phyloP scores from a whole-genome alignment of 2,888 invertebrate genomes.

The Lagria hirta region DNA sequence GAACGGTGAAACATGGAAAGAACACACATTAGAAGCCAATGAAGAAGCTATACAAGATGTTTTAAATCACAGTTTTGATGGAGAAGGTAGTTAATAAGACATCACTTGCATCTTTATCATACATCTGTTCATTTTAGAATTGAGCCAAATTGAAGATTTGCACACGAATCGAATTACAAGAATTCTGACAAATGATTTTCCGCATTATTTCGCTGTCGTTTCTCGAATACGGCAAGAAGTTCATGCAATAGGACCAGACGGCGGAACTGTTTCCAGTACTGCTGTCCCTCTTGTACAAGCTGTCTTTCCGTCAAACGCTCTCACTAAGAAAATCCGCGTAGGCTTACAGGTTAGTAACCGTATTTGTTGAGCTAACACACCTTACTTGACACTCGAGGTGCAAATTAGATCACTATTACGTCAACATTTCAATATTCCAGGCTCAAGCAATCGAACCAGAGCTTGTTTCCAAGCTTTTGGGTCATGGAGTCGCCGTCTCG shows the following conservation, averaged over 20 bases:
- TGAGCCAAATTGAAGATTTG: slow-evolving; percentile 78
- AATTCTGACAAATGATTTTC: slow-evolving; percentile 95
- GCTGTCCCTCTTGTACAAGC: slow-evolving; percentile 86
- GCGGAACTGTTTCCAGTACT: slow-evolving; percentile 93
- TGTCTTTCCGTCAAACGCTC: slow-evolving; percentile 89
- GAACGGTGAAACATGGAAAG: slow-evolving; percentile 98
- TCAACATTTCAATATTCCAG: no score
- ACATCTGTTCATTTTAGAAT: slow-evolving; percentile 57
- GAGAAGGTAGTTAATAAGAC: slow-evolving; percentile 60
- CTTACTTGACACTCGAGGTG: neutral
- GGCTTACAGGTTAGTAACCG: slow-evolving; percentile 79
- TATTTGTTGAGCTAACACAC: no score
- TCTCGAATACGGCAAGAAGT: slow-evolving; percentile 95
- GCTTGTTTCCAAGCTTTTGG: slow-evolving; percentile 81
- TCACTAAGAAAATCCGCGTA: slow-evolving; percentile 99
- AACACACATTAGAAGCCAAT: slow-evolving; percentile 83
- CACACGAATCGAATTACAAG: slow-evolving; percentile 89
- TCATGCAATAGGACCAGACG: slow-evolving; percentile 95
- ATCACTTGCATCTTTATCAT: neutral
- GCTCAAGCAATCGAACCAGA: slow-evolving; percentile 92
- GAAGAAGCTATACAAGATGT: slow-evolving; percentile 91
- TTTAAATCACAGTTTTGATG: slow-evolving; percentile 88
- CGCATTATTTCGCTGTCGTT: slow-evolving; percentile 96
- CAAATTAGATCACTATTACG: neutral
- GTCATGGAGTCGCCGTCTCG: slow-evolving; percentile 95